These are phyloP conservation scores for Crenuchus spilurus DNA, from an alignment of 2,797 vertebrate species.

Conservation along the genomic window DNA sequence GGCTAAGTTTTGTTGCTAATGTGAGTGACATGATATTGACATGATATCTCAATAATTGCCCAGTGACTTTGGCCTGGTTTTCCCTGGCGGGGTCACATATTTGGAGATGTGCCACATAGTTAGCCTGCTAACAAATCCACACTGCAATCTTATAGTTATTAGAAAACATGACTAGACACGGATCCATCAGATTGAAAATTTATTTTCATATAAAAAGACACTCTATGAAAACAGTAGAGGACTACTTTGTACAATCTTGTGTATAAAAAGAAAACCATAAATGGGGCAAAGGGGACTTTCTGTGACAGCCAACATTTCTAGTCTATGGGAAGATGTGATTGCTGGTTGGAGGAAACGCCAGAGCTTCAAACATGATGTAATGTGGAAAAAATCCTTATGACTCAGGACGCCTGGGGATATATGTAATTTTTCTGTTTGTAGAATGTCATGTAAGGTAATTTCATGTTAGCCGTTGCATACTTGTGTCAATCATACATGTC, in stretches of 20 bases:
- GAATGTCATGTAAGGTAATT: slow-evolving; percentile 5
- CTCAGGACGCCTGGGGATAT: slow-evolving; percentile 6
- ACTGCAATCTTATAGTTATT: not conserved
- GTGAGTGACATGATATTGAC: too few relatives aligned
- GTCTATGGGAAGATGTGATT: slow-evolving; percentile 45
- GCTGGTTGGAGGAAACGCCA: slow-evolving; percentile 48
- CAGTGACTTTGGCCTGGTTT: too few relatives aligned
- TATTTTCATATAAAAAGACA: slow-evolving; percentile 86
- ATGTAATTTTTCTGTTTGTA: slow-evolving; percentile 1
- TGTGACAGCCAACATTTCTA: slow-evolving; percentile 45
- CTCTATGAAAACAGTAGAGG: slow-evolving; percentile 84
- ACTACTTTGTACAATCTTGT: slow-evolving; percentile 82
- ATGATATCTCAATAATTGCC: too few relatives aligned
- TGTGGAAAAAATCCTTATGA: slow-evolving; percentile 26
- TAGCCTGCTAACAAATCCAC: too few relatives aligned
- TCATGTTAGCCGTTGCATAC: slow-evolving; percentile 25
- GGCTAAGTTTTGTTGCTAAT: too few relatives aligned
- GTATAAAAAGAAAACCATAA: slow-evolving; percentile 69
- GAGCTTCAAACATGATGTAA: slow-evolving; percentile 63
- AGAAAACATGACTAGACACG: slow-evolving; percentile 53
- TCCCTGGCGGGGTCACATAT: too few relatives aligned
- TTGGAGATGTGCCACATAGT: too few relatives aligned
- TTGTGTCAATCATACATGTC: slow-evolving; percentile 13
- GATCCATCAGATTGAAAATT: slow-evolving; percentile 76
- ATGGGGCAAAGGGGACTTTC: slow-evolving; percentile 50